Evolutionary conservation across 2,113 vertebrate genomes (phyloP).

Genomic region (Morone saxatilis): DNA sequence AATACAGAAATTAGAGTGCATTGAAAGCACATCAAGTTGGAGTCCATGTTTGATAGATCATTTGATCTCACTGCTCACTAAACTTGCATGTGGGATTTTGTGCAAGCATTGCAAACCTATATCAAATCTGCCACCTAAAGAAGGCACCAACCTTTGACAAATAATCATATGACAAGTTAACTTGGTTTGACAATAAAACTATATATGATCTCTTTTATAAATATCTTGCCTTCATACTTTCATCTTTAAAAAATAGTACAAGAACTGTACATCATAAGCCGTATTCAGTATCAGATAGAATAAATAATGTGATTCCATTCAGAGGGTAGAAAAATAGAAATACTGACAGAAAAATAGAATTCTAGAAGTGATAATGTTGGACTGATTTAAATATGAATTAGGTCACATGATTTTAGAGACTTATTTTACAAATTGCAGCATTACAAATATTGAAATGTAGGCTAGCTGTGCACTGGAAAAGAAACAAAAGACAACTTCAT

Average conservation of each 20-base stretch:
- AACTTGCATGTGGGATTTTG: constrained; percentile 45
- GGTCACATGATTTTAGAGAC: constrained; percentile 20
- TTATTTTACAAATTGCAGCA: constrained; percentile 52
- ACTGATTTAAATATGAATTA: constrained; percentile 45
- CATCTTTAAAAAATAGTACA: constrained; percentile 15
- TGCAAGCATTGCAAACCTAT: constrained; percentile 65
- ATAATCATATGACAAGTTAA: constrained; percentile 31
- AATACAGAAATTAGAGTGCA: constrained; percentile 51
- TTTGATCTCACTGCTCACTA: constrained; percentile 50
- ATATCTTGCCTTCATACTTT: constrained; percentile 26
- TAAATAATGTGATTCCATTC: constrained; percentile 63
- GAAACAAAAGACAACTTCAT: constrained; percentile 3
- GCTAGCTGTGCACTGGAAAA: constrained; percentile 37
- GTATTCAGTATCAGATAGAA: constrained; percentile 44
- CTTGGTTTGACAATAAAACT: constrained; percentile 36
- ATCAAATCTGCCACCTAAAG: constrained; percentile 43
- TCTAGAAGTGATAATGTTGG: constrained; percentile 17
- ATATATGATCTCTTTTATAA: constrained; percentile 35
- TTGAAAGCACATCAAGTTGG: constrained; percentile 30
- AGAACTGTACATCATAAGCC: constrained; percentile 8
- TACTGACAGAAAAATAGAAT: constrained; percentile 49
- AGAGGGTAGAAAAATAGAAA: constrained; percentile 66
- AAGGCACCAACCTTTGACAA: constrained; percentile 63
- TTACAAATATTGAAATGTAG: constrained; percentile 52
- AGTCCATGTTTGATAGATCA: constrained; percentile 31